Evolutionary conservation across 1,140 invertebrate genomes (phyloP), one percentile per base, ranked within the genome.

Genomic region (Drosophila repleta): DNA sequence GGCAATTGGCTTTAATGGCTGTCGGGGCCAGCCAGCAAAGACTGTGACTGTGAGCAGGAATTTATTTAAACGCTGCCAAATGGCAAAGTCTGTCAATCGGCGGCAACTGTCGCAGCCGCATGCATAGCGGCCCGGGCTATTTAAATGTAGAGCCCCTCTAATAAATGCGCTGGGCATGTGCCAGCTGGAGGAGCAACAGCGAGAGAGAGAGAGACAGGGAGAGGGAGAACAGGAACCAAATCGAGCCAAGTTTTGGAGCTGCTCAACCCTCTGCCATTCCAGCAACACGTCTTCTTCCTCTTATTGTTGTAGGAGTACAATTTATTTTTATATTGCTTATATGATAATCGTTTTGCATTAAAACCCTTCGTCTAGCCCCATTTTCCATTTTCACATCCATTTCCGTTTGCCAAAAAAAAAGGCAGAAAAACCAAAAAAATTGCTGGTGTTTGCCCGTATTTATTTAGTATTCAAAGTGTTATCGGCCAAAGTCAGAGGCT

Each of bases 381-480:
- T 58, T 74, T 76, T 60, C 62, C 73, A 64, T 80, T 80, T 74
- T 65, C 81, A 80, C 75, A 84, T 65, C 68, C 39, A 37, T 46
- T 45, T 66, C 48, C 64, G 58, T 43, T 74, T 69, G 55, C 66
- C 58, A 69, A 74, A 55, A 56, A 65, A 18, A n/a, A n/a, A 6
- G 39, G 5, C 7, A 15, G 2, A 8, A 15, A 17, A 43, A 43
- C 39, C 17, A 15, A 74, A 62, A 61, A 65, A 57, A 29, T 21
- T 48, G 53, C 21, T 52, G 41, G 6, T 74, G 63, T 71, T 72
- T 15, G 45, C 29, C 73, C 87, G 83, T 88, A 88, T 88, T 88
- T 88, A 88, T 88, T 88, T 88, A 88, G 88, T 88, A 88, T 88
- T 88, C 83, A 88, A 88, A 88, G 75, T 82, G 83, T 88, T 88